Base-by-base conservation (phyloP, 2,888 invertebrate species). In the Troilus luridus region DNA sequence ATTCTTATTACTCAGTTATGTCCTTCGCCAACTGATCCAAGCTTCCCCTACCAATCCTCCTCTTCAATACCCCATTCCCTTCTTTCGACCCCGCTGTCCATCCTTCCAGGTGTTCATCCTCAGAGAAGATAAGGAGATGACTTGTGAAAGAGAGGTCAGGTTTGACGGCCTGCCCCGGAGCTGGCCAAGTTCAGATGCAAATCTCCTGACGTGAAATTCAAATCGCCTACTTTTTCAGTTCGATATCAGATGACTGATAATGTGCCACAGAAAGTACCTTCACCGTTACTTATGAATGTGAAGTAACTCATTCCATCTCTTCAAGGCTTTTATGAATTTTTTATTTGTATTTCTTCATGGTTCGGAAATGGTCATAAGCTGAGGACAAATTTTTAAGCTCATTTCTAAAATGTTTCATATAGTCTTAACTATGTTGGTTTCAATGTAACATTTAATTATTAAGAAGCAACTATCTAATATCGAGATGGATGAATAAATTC, bases 211-310 rank as follows among this genome's bases (percentile, higher is more conserved):
- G 59, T 81, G 77, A 90, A 90, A 77, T 77, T 24, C 24, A 81
- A 41, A 60, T 77, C 56, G 64, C n/a, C 77, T 81, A 58, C 77
- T 72, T 54, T 90, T 77, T 90, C 41, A 77, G n/a, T 14, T 14
- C 14, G 14, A 81, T 90, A 24, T 90, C 77, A 81, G 77, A 77
- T 77, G 90, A 56, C 67, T 59, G 72, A n/a, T 77, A 81, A 81
- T 56, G 58, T 72, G 56, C 24, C 64, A 54, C 24, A n/a, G 58
- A 88, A 58, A 67, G n/a, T 88, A 19, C 93, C 94, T 93, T 17
- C 17, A 77, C 72, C 72, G 72, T 77, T 77, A 77, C 27, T 19
- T 77, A 77, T 77, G 67, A 67, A 67, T 67, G 67, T 27, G 72
- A 41, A 77, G 17, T 19, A 17, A 19, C 19, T 17, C 41, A 1